phyloP scores from a whole-genome alignment of 2,888 invertebrate species.

The Caenorhabditis afra region DNA sequence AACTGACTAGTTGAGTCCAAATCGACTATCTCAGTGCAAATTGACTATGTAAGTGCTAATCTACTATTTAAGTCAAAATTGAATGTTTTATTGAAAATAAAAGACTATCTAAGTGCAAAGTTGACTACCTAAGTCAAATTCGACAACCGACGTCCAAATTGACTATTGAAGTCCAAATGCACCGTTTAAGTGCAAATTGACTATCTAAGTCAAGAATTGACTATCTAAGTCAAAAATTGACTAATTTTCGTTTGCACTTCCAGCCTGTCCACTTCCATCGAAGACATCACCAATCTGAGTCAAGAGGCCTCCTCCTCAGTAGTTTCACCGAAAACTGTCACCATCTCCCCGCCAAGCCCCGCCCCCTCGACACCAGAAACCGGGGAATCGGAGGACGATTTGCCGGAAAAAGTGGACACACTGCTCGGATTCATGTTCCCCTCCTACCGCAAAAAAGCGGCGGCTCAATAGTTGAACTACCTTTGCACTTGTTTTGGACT shows the following conservation, averaged over 20 bases:
- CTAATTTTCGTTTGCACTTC: not conserved
- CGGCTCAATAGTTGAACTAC: constrained; percentile 1
- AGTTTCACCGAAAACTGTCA: not conserved
- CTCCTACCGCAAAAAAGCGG: constrained; percentile 38
- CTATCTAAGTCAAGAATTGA: too few species aligned
- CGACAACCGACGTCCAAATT: too few species aligned
- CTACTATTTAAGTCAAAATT: too few species aligned
- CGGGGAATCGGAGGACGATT: constrained; percentile 38
- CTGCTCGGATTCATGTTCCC: constrained; percentile 59
- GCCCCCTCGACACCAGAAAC: not conserved
- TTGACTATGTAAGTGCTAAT: too few species aligned
- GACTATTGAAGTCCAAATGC: too few species aligned
- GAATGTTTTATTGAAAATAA: not conserved
- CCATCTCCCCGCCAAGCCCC: too few species aligned
- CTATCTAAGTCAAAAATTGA: not conserved
- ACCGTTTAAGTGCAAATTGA: too few species aligned
- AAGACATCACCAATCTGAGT: constrained; percentile 36
- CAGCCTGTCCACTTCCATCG: constrained; percentile 46
- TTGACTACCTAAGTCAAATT: too few species aligned
- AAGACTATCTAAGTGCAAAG: too few species aligned
- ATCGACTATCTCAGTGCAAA: too few species aligned
- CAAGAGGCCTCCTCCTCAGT: constrained; percentile 8
- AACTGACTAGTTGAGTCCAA: too few species aligned
- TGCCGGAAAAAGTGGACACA: constrained; percentile 59
- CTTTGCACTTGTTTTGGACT: too few species aligned